phyloP scores from a whole-genome alignment of 2,797 vertebrate species.

The Chelidonichthys spinosus region DNA sequence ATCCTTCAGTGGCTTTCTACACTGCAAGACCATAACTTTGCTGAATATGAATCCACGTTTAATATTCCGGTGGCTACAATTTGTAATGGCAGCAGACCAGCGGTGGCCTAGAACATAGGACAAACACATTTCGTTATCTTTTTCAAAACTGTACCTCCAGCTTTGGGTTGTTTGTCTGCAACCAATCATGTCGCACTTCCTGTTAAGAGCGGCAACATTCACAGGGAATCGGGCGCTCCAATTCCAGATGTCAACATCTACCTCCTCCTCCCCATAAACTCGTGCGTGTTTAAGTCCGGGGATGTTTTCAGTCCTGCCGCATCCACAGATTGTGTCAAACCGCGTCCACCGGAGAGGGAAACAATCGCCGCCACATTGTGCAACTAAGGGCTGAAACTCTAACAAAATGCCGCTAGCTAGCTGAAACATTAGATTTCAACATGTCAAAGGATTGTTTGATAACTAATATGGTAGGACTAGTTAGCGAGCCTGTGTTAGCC shows the following conservation, averaged over 20 bases:
- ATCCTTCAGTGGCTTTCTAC: background rate
- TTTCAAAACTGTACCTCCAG: too few species aligned
- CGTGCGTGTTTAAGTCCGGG: background rate
- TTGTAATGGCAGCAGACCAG: background rate
- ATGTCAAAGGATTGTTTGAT: background rate
- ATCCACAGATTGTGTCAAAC: background rate
- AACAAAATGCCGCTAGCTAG: background rate
- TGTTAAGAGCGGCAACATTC: too few species aligned
- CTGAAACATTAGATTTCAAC: background rate
- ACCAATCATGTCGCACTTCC: too few species aligned
- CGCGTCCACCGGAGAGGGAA: background rate
- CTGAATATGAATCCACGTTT: background rate
- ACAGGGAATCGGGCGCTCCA: background rate
- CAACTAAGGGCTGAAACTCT: background rate
- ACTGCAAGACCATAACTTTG: background rate
- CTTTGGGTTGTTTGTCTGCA: background rate
- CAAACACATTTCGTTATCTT: background rate
- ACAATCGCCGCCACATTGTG: background rate
- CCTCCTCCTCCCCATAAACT: constrained; percentile 31
- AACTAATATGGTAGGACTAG: background rate
- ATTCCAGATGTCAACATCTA: constrained; percentile 21
- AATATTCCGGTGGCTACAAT: background rate
- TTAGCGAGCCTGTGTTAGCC: background rate
- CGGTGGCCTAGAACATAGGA: background rate
- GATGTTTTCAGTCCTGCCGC: background rate